Evolutionary conservation across 1,140 invertebrate species (phyloP), one percentile per base, ranked within the genome.

Genomic region (Drosophila kurseongensis): DNA sequence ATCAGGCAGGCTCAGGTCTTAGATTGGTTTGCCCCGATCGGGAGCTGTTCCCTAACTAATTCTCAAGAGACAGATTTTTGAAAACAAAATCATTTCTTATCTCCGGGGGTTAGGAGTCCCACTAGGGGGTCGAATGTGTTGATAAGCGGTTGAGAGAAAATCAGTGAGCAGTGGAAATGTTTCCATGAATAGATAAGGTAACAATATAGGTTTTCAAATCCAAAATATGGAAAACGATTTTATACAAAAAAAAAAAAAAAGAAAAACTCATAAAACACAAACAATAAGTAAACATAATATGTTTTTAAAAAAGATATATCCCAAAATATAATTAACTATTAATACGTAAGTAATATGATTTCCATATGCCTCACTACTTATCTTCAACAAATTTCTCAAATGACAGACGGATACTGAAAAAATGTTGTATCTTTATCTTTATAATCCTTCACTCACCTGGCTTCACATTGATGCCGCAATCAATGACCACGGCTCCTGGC

Each of bases 401-500:
- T 32, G 29, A 1, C 29, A 32, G 29, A 7, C 8, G 5, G 6
- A 32, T 32, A n/a, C 18, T 18, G 18, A 18, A 18, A 18, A 18
- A 18, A 18, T 18, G 18, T 18, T 18, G 1, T 18, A 35, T 14
- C 3, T 18, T 18, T 18, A 35, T 14, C 3, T 14, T 3, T 27
- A 35, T 16, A 1, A 7, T 16, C 7, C 8, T 13, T 5, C 36
- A 83, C 84, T 92, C 94, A 98, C 97, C 98, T 93, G 97, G 94
- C 77, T 99, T 96, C 5, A 96, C 94, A 93, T 99, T 99, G 58
- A 99, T 99, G 42, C 99, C 99, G 94, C 99, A 99, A 92, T 99
- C 99, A 78, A 99, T 99, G n/a, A 99, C 98, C 32, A 99, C 96
- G 48, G 98, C 98, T 16, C 98, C 98, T 0, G 97, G 97, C 93